A percentile compares a stretch with the other conserved stretches of the same genome.
phyloP scores from a whole-genome alignment of 2,113 vertebrate genomes.

The Scortum barcoo region DNA sequence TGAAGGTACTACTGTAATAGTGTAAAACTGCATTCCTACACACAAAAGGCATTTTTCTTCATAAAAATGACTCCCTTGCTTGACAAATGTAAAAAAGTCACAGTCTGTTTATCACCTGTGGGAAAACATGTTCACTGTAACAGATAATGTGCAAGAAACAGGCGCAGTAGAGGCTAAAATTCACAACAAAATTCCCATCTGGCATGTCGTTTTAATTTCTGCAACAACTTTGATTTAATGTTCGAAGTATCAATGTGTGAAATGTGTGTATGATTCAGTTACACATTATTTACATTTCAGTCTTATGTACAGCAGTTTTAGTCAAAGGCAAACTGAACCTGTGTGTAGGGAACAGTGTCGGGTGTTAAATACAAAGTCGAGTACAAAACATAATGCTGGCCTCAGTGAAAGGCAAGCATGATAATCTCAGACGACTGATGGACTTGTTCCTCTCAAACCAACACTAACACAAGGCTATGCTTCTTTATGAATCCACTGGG shows the following conservation, averaged over 20 bases:
- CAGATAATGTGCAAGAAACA: constrained; percentile 18
- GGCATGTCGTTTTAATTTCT: constrained; percentile 32
- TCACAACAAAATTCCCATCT: background rate
- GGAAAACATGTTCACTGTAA: background rate
- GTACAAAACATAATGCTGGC: constrained; percentile 45
- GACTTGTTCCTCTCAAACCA: constrained; percentile 19
- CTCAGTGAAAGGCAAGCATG: constrained; percentile 24
- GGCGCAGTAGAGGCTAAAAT: background rate
- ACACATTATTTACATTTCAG: constrained; percentile 67
- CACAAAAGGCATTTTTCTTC: constrained; percentile 44
- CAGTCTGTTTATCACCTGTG: background rate
- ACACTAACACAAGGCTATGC: background rate
- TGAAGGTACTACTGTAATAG: background rate
- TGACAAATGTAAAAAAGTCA: constrained; percentile 19
- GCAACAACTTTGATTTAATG: background rate
- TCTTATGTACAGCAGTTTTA: constrained; percentile 56
- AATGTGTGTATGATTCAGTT: constrained; percentile 3
- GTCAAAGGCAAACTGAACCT: constrained; percentile 43
- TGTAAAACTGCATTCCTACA: constrained; percentile 15
- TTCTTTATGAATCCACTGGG: background rate
- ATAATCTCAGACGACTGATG: constrained; percentile 38
- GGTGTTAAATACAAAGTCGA: constrained; percentile 33
- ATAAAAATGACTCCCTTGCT: constrained; percentile 21
- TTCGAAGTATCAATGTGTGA: constrained; percentile 3
- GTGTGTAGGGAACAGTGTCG: constrained; percentile 4